Conservation (phyloP, 2,797 vertebrate genomes). For the Lepilemur septentrionalis region DNA sequence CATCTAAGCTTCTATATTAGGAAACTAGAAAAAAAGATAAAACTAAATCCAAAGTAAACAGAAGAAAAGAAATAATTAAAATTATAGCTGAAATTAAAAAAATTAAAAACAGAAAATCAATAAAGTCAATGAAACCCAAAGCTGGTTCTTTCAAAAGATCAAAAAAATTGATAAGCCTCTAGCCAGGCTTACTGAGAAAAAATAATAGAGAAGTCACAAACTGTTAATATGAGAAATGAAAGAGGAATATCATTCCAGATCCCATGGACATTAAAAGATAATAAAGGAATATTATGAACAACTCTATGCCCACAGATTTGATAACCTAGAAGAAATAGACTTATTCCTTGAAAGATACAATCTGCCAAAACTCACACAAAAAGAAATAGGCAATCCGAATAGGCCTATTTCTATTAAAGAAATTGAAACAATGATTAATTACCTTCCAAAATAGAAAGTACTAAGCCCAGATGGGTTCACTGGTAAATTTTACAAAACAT, state of each 20-base stretch:
- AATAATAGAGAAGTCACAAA: not conserved
- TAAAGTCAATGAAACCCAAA: not conserved
- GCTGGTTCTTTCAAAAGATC: not conserved
- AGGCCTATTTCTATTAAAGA: not conserved
- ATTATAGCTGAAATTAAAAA: not conserved
- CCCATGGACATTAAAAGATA: not conserved
- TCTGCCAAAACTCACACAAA: not conserved
- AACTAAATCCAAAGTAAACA: not conserved
- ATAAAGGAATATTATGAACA: not conserved
- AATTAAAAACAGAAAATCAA: not conserved
- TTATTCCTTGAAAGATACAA: not conserved
- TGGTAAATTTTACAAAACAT: not conserved
- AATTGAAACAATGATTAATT: not conserved
- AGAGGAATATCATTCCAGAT: not conserved
- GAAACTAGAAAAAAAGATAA: not conserved
- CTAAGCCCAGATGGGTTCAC: not conserved
- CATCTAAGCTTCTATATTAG: not conserved
- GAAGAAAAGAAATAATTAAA: not conserved
- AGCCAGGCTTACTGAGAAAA: not conserved
- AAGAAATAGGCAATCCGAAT: not conserved
- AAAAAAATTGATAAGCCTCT: not conserved
- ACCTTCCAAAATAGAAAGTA: not conserved
- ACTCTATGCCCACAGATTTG: not conserved
- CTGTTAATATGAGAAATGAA: not conserved
- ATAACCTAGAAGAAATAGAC: not conserved